Base-by-base conservation (phyloP, 2,113 vertebrate genomes). In the Alexandromys fortis region DNA sequence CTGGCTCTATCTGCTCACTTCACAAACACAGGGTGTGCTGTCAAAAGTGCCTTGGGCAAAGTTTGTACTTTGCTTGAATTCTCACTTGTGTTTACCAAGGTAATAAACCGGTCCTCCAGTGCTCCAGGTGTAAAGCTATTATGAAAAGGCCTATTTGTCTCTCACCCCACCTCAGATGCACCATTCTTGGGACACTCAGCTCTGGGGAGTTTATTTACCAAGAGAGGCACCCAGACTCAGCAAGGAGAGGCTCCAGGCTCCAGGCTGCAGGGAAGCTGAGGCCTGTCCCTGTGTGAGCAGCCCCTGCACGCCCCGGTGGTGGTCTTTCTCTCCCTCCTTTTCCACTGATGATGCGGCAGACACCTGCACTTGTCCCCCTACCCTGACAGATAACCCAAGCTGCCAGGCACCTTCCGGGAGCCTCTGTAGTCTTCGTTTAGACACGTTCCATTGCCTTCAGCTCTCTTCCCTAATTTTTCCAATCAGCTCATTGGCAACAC, bases 21-120 rank as follows among this genome's bases (percentile, higher is more conserved):
- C 97, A 97, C 98, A 98, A 98, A 98, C 98, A 99, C 98, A 98
- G 98, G 98, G 98, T 98, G 98, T 95, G 94, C 98, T 98, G 97
- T 98, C 98, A 98, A 98, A 98, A 98, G 97, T 96, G 98, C 99
- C 98, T 3, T 0, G 97, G 98, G 99, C 99, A 98, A 98, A 99
- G 98, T 98, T 99, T 99, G 99, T 99, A 98, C 99, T 98, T 98
- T 98, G 97, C 98, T 98, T 98, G 98, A 98, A 98, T 99, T 98
- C 98, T 98, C 95, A 97, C 98, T 98, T 98, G 98, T 99, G 98
- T 99, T 99, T 99, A 98, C 98, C 98, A 94, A 98, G 98, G 98
- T 98, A 98, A 98, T 98, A 98, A 98, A 99, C 98, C 94, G 0
- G 98, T 98, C 98, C 97, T 98, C 98, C 97, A 97, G 96, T 98